These are phyloP conservation scores for Speoplatyrhinus poulsoni DNA, from an alignment of 2,113 vertebrate species.

Conservation along the genomic window DNA sequence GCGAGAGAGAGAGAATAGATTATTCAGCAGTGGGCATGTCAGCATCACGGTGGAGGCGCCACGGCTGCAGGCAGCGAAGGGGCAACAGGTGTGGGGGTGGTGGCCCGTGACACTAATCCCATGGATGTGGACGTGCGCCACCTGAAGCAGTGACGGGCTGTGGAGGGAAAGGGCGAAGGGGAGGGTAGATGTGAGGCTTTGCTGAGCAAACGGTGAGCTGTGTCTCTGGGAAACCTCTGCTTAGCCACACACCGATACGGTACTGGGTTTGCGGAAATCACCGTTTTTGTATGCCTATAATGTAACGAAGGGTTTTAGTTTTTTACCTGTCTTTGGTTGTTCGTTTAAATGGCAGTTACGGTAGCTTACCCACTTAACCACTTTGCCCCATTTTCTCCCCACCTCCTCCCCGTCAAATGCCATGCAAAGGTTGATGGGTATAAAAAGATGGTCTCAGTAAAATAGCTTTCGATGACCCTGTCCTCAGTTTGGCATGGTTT, in stretches of 20 bases:
- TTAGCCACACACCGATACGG: no score
- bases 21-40: constrained; percentile 68
- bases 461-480: constrained; percentile 59
- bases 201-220: no score
- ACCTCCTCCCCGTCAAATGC: background rate
- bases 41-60: constrained; percentile 54
- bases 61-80: constrained; percentile 60
- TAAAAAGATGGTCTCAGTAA: constrained; percentile 19
- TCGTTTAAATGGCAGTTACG: no score
- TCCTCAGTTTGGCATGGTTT: constrained; percentile 65
- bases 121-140: constrained; percentile 57
- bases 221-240: no score
- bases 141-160: constrained; percentile 62
- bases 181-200: background rate
- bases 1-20: constrained; percentile 67
- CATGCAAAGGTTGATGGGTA: constrained; percentile 30
- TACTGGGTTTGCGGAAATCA: no score
- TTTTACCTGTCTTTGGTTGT: no score
- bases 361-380: no score
- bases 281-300: no score
- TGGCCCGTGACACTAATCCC: constrained; percentile 75
- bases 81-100: constrained; percentile 75
- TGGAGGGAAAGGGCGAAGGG: background rate
- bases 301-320: no score
- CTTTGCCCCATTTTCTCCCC: no score